Evolutionary conservation across 2,888 invertebrate species (phyloP), one percentile per base, ranked within the genome.

Genomic region (Torymus auratus): DNA sequence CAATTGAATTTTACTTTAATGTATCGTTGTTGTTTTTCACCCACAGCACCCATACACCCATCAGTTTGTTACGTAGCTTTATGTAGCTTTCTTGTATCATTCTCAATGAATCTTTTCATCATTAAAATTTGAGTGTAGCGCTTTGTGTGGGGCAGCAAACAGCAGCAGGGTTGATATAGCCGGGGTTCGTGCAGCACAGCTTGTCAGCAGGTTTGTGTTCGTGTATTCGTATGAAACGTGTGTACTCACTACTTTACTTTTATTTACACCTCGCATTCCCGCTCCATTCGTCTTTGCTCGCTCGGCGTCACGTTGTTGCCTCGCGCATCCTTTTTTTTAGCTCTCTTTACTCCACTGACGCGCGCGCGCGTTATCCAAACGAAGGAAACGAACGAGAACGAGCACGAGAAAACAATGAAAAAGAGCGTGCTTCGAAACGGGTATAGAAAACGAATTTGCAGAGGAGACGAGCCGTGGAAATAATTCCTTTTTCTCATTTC

Each of bases 161-260:
- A 90, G 90, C 91, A 91, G 91, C 91, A 87, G 89, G 90, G 89
- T 89, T 90, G 88, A 87, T 87, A 88, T 90, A 90, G 89, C 89
- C 87, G 88, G 90, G 90, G 88, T 88, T 90, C 91, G 91, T 91
- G 91, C 91, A 91, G 91, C 90, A 90, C 91, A 91, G 91, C 91
- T 91, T 90, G 91, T 90, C 90, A 90, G 91, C 91, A 91, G 90
- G 91, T 89, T 90, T 89, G 89, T 90, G 90, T 90, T 61, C 87
- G 86, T 87, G 89, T 89, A 88, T 89, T 88, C 88, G 88, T 86
- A 87, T 88, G 88, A 87, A 78, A 86, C 85, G 85, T 86, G 85
- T 85, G 84, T 85, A 86, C 84, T 85, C 86, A 78, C 78, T 83
- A 83, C 81, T 80, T 79, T 87, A 87, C 86, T 84, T 85, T 86